These are phyloP conservation scores for Julus scandinavius DNA, from an alignment of 2,888 invertebrate genomes.

Conservation along the genomic window DNA sequence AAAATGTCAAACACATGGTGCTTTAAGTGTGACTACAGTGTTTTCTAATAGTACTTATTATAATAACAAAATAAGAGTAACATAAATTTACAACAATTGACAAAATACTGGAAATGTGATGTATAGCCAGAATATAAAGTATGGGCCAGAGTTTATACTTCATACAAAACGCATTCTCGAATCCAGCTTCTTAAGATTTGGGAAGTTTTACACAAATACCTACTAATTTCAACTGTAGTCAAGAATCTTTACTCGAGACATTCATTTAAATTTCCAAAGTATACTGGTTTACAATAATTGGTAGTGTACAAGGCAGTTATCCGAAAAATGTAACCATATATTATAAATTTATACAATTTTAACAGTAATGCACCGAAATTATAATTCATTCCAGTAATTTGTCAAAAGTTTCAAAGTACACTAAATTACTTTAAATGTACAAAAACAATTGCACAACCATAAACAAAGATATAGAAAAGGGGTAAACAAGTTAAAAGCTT, in stretches of 20 bases:
- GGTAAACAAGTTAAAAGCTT: not conserved
- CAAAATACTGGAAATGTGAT: not conserved
- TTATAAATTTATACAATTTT: not conserved
- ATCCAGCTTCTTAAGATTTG: too few relatives aligned
- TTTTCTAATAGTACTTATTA: too few relatives aligned
- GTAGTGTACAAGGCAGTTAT: not conserved
- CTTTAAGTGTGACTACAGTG: not conserved
- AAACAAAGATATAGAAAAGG: too few relatives aligned
- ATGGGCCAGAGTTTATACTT: too few relatives aligned
- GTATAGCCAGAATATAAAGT: too few relatives aligned
- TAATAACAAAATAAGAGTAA: not conserved
- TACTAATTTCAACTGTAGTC: too few relatives aligned
- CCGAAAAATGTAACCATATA: not conserved
- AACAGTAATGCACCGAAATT: too few relatives aligned
- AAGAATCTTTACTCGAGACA: too few relatives aligned
- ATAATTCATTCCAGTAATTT: not conserved
- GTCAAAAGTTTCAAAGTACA: not conserved
- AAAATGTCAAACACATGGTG: not conserved
- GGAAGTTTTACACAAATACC: too few relatives aligned
- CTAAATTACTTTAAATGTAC: not conserved
- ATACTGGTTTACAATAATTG: not conserved
- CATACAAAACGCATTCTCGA: too few relatives aligned
- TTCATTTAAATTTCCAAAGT: not conserved
- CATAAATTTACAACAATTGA: slow-evolving; percentile 4
- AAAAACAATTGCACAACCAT: not conserved